Evolutionary conservation across 2,113 vertebrate genomes (phyloP).

Genomic region (Oxyura jamaicensis): DNA sequence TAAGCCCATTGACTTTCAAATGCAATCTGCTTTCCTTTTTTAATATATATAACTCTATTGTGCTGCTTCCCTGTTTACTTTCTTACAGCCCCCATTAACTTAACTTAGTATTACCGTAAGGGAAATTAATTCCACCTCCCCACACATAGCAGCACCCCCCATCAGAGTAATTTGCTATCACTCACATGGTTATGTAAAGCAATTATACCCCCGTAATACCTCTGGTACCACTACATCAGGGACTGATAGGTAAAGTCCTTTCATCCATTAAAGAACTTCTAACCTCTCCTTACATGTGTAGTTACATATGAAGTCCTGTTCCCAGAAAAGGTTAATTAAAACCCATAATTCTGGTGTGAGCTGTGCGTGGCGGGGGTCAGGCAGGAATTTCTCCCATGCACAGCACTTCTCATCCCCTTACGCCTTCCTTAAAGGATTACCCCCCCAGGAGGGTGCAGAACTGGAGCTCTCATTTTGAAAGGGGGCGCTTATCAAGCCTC

Average conservation of each 20-base stretch:
- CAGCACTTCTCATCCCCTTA: background rate
- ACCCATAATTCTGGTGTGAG: background rate
- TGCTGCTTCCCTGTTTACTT: conserved; percentile 14
- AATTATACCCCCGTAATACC: background rate
- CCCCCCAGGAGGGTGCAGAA: background rate
- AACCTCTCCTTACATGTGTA: background rate
- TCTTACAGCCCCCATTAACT: background rate
- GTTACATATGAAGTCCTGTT: background rate
- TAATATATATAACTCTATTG: background rate
- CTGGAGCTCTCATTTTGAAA: background rate
- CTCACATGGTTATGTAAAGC: background rate
- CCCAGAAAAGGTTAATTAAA: conserved; percentile 42
- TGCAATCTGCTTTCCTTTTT: background rate
- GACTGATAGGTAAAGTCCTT: background rate
- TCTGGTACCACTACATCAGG: background rate
- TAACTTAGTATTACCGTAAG: background rate
- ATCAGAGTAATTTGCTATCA: background rate
- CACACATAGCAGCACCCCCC: background rate
- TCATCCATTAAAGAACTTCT: background rate
- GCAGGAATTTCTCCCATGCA: background rate
- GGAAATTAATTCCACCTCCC: conserved; percentile 18
- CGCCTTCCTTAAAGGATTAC: background rate
- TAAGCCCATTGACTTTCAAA: conserved; percentile 35
- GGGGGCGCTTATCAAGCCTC: background rate
- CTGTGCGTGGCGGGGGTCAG: rapidly evolving